These are phyloP conservation scores for Neotragus pygmaeus DNA, from an alignment of 2,113 vertebrate species.

Conservation along the genomic window DNA sequence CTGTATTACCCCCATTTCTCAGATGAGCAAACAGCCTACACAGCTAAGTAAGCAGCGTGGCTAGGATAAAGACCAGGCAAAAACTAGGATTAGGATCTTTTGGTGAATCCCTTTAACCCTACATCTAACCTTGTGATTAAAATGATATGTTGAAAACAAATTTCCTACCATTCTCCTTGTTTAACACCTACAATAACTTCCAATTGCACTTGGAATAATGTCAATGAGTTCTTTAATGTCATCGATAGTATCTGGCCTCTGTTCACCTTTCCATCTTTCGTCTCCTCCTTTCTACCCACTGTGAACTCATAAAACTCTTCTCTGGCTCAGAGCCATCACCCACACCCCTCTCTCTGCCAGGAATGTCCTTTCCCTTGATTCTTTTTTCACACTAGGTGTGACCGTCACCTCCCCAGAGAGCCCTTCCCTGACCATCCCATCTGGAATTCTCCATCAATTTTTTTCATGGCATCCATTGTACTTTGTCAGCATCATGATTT, in stretches of 20 bases:
- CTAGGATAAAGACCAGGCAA: neutral
- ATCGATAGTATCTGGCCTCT: too few species aligned
- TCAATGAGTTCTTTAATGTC: neutral
- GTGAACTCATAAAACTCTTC: neutral
- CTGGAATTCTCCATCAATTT: neutral
- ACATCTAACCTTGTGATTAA: neutral
- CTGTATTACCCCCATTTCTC: neutral
- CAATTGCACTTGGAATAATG: neutral
- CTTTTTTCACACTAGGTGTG: neutral
- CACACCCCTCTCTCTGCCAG: neutral
- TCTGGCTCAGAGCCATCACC: neutral
- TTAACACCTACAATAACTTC: neutral
- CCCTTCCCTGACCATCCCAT: neutral
- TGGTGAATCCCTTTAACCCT: neutral
- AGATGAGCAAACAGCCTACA: neutral
- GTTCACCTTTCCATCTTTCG: neutral
- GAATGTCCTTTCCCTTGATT: neutral
- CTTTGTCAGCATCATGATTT: fast-evolving
- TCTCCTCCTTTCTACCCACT: neutral
- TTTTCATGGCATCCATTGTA: neutral
- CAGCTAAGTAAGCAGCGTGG: neutral
- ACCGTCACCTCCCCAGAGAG: neutral
- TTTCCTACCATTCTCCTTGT: neutral
- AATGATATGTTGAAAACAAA: neutral
- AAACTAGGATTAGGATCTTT: neutral